Evolutionary conservation across 2,113 vertebrate species (phyloP).

Genomic region (Lethenteron camtschaticum): DNA sequence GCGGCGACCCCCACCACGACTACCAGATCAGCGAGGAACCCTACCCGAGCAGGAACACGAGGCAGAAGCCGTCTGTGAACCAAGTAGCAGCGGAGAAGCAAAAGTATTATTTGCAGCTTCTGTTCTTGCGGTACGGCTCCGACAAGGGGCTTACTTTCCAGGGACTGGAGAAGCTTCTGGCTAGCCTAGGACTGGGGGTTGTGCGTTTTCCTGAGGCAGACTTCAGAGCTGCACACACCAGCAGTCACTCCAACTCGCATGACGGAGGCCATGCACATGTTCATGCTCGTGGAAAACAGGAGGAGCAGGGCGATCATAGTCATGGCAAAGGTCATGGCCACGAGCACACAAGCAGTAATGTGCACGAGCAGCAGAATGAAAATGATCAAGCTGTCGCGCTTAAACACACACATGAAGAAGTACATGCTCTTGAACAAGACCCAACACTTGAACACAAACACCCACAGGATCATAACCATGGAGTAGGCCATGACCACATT

Average conservation of each 20-base stretch:
- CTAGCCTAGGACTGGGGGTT: constrained; percentile 66
- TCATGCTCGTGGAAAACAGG: constrained; percentile 15
- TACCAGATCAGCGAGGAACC: constrained; percentile 45
- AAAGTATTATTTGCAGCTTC: constrained; percentile 63
- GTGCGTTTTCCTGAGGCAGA: constrained; percentile 61
- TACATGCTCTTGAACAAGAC: constrained; percentile 1
- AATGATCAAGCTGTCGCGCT: constrained; percentile 25
- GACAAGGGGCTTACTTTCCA: constrained; percentile 56
- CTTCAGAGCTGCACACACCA: constrained; percentile 50
- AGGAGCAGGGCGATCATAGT: constrained; percentile 20
- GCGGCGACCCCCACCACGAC: constrained; percentile 28
- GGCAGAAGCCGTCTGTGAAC: constrained; percentile 16
- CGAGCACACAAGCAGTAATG: constrained; percentile 31
- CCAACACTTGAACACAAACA: constrained; percentile 11
- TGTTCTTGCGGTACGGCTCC: constrained; percentile 62
- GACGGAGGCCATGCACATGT: constrained; percentile 12
- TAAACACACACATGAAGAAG: constrained; percentile 24
- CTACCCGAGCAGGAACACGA: constrained; percentile 17
- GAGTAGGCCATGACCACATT: constrained; percentile 18
- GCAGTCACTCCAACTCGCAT: constrained; percentile 38
- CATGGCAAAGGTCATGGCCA: constrained; percentile 21
- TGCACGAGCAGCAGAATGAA: constrained; percentile 22
- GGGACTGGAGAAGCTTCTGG: constrained; percentile 63
- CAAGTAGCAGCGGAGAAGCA: constrained; percentile 28
- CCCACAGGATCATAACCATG: constrained; percentile 17